A percentile compares a stretch with the other conserved stretches of the same genome.
These are phyloP conservation scores for Lordiphosa mommai DNA, from an alignment of 1,140 invertebrate genomes.

Conservation along the genomic window DNA sequence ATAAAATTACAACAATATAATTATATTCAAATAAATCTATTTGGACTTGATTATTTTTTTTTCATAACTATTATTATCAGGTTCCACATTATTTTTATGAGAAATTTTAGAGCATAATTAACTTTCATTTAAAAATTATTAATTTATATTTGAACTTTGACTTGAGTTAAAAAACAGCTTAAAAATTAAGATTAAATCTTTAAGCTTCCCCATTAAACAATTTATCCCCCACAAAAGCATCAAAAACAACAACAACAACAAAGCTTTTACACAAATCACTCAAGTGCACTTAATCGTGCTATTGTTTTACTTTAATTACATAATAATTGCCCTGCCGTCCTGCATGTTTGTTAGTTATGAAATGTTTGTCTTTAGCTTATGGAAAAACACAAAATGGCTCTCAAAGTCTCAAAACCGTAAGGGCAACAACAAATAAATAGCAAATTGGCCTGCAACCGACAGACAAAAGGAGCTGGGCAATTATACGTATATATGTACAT, in stretches of 20 bases:
- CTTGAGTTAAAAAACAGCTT: not conserved
- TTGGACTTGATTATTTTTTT: too few species aligned
- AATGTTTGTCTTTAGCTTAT: constrained; percentile 36
- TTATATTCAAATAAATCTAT: too few species aligned
- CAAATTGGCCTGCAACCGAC: constrained; percentile 35
- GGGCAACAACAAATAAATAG: constrained; percentile 56
- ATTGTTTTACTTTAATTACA: constrained; percentile 76
- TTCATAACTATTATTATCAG: too few species aligned
- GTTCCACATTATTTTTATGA: too few species aligned
- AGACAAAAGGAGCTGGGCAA: constrained; percentile 33
- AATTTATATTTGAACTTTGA: too few species aligned
- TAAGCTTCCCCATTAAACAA: not conserved
- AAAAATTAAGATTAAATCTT: not conserved
- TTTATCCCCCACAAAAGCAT: not conserved
- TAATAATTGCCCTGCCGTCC: constrained; percentile 63
- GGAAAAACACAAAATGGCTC: constrained; percentile 25
- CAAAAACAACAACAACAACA: not conserved
- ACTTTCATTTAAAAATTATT: too few species aligned
- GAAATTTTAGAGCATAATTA: too few species aligned
- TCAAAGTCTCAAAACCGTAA: constrained; percentile 6
- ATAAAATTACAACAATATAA: too few species aligned
- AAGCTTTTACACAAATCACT: constrained; percentile 19
- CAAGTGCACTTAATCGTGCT: constrained; percentile 53
- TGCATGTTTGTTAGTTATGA: constrained; percentile 14
- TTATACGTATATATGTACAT: constrained; percentile 33